Conservation (phyloP, 2,113 vertebrate species). For the Cryptotis parvus region DNA sequence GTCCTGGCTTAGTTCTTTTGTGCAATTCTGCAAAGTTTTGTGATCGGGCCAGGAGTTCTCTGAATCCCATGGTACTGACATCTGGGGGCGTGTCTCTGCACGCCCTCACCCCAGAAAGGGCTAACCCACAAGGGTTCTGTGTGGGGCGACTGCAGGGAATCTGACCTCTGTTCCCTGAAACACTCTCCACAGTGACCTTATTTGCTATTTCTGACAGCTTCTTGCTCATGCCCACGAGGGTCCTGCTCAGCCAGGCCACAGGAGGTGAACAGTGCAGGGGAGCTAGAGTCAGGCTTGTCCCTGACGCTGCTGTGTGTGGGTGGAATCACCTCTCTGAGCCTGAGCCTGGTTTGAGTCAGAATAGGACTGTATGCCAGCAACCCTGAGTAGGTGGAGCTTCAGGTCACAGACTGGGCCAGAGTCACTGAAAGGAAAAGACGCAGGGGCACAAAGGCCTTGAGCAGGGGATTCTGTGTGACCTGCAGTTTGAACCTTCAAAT, state of each 20-base stretch:
- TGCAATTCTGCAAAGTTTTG: not conserved
- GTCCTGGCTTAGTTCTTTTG: not conserved
- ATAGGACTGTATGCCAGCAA: not conserved
- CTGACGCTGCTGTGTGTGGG: not conserved
- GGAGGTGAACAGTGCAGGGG: no score
- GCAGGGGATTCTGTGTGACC: not conserved
- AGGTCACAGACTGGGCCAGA: not conserved
- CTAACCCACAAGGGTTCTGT: no score
- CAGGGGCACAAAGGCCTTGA: fast-evolving
- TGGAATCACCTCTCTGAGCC: not conserved
- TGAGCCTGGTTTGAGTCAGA: not conserved
- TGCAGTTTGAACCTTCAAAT: not conserved
- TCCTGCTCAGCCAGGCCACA: not conserved
- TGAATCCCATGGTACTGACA: not conserved
- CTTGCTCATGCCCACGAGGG: not conserved
- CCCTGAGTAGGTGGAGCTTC: not conserved
- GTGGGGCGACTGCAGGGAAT: not conserved
- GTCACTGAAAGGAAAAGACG: not conserved
- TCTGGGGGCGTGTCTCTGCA: no score
- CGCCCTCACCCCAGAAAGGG: no score
- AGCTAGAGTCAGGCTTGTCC: not conserved
- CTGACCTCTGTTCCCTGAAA: not conserved
- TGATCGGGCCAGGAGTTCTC: not conserved
- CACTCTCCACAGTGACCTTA: not conserved
- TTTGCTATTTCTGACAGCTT: not conserved